Percentiles rank a stretch among this genome's conserved stretches.
Evolutionary conservation across 92 coral and sea anemone genomes (phyloP).

Genomic region (Metridium senile): DNA sequence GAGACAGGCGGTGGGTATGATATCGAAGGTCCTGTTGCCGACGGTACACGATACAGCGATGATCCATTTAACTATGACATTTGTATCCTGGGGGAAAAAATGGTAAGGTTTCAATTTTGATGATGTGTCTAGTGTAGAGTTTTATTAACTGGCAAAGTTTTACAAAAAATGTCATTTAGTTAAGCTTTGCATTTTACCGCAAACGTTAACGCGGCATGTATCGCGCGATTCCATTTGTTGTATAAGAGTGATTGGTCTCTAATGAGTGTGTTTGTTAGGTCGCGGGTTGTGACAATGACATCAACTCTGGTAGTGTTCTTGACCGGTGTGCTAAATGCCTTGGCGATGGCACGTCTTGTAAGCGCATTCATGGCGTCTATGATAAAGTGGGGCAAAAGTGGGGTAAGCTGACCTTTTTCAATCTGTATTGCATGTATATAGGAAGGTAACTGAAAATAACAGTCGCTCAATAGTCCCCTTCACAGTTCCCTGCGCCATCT

Average conservation of each 20-base stretch:
- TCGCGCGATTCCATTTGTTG: no score
- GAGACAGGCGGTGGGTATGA: neutral
- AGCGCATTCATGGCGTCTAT: constrained; percentile 28
- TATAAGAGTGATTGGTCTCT: no score
- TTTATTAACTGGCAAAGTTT: neutral
- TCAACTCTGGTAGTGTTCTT: constrained; percentile 35
- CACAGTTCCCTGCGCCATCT: no score
- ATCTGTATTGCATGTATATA: no score
- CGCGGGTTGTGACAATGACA: constrained; percentile 76
- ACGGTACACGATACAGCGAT: constrained; percentile 45
- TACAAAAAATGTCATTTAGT: no score
- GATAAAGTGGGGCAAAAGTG: neutral
- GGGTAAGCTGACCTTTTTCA: no score
- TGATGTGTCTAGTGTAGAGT: neutral
- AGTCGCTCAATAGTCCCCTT: no score
- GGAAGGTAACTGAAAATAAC: no score
- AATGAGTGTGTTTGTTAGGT: constrained; percentile 37
- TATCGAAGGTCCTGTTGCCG: constrained; percentile 50
- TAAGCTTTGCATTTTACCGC: no score
- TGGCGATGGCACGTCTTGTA: constrained; percentile 76
- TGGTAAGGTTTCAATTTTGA: constrained; percentile 23
- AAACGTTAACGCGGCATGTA: no score
- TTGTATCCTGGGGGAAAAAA: constrained; percentile 50
- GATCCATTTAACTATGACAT: constrained; percentile 29
- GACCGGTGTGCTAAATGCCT: constrained; percentile 82